phyloP scores from a whole-genome alignment of 2,888 invertebrate species.

The Eilema sororculum region DNA sequence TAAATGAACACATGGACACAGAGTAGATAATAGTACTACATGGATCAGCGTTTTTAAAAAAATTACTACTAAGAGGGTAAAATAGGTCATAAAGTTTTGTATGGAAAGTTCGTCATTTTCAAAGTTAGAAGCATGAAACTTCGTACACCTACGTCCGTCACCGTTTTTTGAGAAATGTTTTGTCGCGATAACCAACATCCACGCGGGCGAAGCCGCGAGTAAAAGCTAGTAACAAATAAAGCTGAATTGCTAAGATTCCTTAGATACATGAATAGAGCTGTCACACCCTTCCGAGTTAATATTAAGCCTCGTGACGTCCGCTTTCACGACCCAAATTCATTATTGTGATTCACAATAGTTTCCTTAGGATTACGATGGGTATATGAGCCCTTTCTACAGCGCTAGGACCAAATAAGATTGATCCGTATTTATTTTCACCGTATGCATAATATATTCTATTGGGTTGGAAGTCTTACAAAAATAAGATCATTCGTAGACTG shows the following conservation, averaged over 20 bases:
- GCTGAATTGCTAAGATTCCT: background rate
- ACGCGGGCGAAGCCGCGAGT: no score
- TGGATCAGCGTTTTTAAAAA: no score
- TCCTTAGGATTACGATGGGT: constrained; percentile 1
- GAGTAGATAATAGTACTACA: no score
- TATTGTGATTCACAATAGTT: constrained; percentile 4
- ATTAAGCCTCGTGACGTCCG: background rate
- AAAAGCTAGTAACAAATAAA: background rate
- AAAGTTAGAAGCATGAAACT: no score
- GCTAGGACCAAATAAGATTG: background rate
- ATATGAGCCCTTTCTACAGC: background rate
- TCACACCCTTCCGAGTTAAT: background rate
- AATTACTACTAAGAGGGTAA: no score
- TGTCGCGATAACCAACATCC: no score
- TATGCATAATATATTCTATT: background rate
- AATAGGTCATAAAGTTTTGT: no score
- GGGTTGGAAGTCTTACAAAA: background rate
- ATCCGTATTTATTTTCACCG: background rate
- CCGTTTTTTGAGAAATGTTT: no score
- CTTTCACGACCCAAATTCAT: background rate
- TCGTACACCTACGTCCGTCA: no score
- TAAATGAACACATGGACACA: no score
- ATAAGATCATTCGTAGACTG: background rate
- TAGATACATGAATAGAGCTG: background rate
- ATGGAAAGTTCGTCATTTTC: no score